Conservation (phyloP, 2,888 invertebrate species). For the Physocephala rufipes region DNA sequence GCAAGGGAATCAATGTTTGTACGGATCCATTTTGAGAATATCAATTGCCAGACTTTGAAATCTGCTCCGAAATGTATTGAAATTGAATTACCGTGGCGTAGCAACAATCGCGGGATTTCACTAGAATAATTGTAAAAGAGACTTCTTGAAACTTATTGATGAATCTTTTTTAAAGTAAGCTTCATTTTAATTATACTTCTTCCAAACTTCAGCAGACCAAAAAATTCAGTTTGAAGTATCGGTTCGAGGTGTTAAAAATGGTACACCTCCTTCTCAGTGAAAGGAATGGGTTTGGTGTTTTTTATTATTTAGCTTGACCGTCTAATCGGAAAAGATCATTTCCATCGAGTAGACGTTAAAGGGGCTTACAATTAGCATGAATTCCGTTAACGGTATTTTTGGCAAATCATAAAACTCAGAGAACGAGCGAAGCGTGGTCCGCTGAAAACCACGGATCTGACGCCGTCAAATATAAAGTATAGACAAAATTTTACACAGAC, state of each 20-base stretch:
- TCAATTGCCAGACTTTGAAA: no score
- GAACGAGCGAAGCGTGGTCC: slow-evolving; percentile 12
- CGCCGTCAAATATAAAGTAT: neutral
- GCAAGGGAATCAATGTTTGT: no score
- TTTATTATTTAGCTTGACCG: slow-evolving; percentile 9
- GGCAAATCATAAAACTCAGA: slow-evolving; percentile 28
- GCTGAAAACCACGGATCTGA: neutral
- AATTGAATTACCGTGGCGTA: no score
- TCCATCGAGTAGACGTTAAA: slow-evolving; percentile 30
- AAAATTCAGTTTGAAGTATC: slow-evolving; percentile 14
- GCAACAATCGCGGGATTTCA: no score
- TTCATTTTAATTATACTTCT: no score
- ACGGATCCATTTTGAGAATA: no score
- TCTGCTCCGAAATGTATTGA: no score
- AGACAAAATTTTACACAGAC: neutral
- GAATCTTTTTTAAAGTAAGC: neutral
- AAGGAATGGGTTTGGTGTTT: neutral
- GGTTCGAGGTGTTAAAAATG: neutral
- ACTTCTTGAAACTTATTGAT: neutral
- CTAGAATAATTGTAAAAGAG: neutral
- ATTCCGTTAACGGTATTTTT: slow-evolving; percentile 39
- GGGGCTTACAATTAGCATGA: slow-evolving; percentile 39
- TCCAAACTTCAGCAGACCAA: neutral
- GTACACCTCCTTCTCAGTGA: neutral
- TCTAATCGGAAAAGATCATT: slow-evolving; percentile 37